Percentiles rank a stretch among this genome's conserved stretches.
Evolutionary conservation across 2,888 invertebrate genomes (phyloP).

Genomic region (Limnephilus lunatus): DNA sequence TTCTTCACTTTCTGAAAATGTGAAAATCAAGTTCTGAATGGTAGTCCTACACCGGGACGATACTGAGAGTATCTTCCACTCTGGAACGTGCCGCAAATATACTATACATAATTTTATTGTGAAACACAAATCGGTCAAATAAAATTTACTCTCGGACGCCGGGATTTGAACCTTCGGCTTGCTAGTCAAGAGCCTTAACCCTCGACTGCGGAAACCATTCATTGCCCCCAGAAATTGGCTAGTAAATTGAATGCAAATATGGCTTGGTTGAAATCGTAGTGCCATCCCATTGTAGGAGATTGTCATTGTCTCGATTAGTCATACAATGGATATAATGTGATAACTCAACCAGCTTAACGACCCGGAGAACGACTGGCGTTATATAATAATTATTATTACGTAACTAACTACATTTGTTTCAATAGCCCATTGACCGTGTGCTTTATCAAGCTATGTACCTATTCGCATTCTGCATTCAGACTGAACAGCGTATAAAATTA

Average conservation of each 20-base stretch:
- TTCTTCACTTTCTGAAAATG: too few relatives aligned
- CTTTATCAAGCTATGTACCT: background rate
- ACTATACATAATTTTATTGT: too few relatives aligned
- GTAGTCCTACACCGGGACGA: too few relatives aligned
- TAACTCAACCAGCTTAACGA: background rate
- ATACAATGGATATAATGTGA: background rate
- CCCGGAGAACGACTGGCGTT: background rate
- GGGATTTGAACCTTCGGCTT: too few relatives aligned
- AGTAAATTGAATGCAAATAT: background rate
- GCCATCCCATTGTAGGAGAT: background rate
- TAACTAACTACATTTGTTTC: background rate
- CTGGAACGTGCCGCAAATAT: too few relatives aligned
- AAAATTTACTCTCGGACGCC: too few relatives aligned
- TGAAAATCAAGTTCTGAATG: too few relatives aligned
- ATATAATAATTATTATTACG: background rate
- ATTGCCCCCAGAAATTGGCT: background rate
- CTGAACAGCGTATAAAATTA: too few relatives aligned
- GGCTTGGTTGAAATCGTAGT: background rate
- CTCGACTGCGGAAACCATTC: background rate
- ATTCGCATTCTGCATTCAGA: background rate
- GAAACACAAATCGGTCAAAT: too few relatives aligned
- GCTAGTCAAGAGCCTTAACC: too few relatives aligned
- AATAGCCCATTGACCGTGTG: background rate
- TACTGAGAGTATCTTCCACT: too few relatives aligned
- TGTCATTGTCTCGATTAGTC: background rate